Base-by-base conservation (phyloP, 2,888 invertebrate species). In the Acrobasis repandana region DNA sequence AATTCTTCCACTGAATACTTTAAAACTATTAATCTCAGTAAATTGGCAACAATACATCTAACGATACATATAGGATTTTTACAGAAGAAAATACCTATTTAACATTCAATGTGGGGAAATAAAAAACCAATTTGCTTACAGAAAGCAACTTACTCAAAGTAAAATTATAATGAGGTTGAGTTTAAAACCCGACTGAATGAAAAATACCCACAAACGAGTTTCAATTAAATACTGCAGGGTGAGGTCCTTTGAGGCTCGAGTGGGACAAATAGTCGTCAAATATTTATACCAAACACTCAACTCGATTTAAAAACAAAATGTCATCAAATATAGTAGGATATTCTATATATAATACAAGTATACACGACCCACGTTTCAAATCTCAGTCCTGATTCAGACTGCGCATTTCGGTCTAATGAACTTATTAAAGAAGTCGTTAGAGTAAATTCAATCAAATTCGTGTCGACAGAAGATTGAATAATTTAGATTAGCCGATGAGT, bases 311-410 rank as follows among this genome's bases (percentile, higher is more conserved):
- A 71, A 67, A 67, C 74, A 75, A 73, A 69, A 70, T 65, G 67
- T 62, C 67, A 64, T 66, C 67, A 71, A 76, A 75, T 70, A 63
- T n/a, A n/a, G n/a, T n/a, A n/a, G n/a, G n/a, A n/a, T n/a, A n/a
- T n/a, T n/a, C n/a, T n/a, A n/a, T n/a, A n/a, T n/a, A n/a, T n/a
- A n/a, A n/a, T n/a, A n/a, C 36, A 10, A 9, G 9, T 34, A 34
- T 70, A 66, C 72, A 61, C 72, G 65, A 58, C 67, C 65, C 66
- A 65, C 69, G 72, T 69, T 48, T 48, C 67, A 70, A 67, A 72
- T 77, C 75, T 77, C 79, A 77, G 74, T 70, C 70, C 70, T 75
- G 79, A 82, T 83, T 78, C 69, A 18, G 68, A 68, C 66, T 65
- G 69, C 70, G 64, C 70, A 66, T 70, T 74, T 67, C 59, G 43